These are phyloP conservation scores for Andricus curvator DNA, from an alignment of 2,888 invertebrate genomes.

Conservation along the genomic window DNA sequence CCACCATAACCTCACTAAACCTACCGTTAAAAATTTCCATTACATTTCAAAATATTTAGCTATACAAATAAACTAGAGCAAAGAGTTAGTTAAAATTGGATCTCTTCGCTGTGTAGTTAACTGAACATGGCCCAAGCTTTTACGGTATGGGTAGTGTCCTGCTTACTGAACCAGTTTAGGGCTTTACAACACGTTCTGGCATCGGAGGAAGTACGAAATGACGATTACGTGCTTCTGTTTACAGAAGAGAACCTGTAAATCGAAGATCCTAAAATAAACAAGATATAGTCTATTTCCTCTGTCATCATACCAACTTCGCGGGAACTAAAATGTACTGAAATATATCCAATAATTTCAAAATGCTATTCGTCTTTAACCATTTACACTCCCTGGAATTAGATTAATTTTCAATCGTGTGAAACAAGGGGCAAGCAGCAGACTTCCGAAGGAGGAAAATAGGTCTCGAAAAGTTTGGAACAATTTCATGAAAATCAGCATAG, in stretches of 20 bases:
- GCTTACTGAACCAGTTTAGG: conserved; percentile 30
- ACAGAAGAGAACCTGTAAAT: background rate
- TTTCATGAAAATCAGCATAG: conserved; percentile 20
- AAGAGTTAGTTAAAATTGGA: conserved; percentile 2
- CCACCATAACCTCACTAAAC: too few relatives aligned
- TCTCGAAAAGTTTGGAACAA: background rate
- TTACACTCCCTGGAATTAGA: background rate
- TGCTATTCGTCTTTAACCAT: too few relatives aligned
- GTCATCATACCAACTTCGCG: background rate
- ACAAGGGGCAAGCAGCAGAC: background rate
- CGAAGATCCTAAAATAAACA: background rate
- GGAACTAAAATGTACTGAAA: background rate
- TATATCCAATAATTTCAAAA: background rate
- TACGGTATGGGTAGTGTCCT: conserved; percentile 5
- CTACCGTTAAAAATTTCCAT: too few relatives aligned
- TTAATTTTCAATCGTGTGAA: conserved; percentile 25
- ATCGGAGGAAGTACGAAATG: conserved; percentile 15
- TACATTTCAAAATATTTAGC: background rate
- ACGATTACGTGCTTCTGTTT: conserved; percentile 1
- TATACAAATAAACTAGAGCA: too few relatives aligned
- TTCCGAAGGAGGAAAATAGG: background rate
- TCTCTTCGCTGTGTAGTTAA: background rate
- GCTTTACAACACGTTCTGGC: background rate
- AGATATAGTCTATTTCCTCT: background rate
- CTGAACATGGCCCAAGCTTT: conserved; percentile 27